Conservation (phyloP, 2,113 vertebrate genomes). For the Pangasianodon hypophthalmus region DNA sequence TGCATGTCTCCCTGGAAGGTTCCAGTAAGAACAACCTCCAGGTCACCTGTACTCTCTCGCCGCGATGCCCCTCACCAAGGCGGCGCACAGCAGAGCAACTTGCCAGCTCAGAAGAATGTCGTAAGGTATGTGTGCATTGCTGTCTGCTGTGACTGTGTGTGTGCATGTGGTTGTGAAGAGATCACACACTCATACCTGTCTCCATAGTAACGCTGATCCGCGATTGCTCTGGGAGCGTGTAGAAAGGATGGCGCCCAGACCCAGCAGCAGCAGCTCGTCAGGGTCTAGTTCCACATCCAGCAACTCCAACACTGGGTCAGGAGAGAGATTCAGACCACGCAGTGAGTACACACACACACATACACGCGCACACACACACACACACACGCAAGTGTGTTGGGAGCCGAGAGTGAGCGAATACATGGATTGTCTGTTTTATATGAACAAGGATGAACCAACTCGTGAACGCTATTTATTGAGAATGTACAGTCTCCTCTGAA, state of each 20-base stretch:
- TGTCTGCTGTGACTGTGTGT: constrained; percentile 9
- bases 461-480: no score
- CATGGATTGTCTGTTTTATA: not conserved
- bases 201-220: constrained; percentile 86
- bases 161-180: not conserved
- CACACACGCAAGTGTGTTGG: not conserved
- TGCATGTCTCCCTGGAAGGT: constrained; percentile 73
- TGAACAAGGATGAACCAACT: no score
- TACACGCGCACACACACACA: constrained; percentile 10
- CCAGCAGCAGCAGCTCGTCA: constrained; percentile 89
- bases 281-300: constrained; percentile 92
- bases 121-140: constrained; percentile 76
- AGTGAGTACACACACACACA: constrained; percentile 76
- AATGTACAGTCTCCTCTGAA: no score
- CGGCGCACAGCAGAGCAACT: constrained; percentile 78
- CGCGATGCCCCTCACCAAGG: constrained; percentile 90
- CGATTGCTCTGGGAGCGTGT: constrained; percentile 94
- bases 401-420: not conserved
- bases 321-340: constrained; percentile 90
- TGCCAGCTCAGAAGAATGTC: constrained; percentile 81
- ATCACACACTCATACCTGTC: constrained; percentile 23
- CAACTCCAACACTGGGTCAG: constrained; percentile 90
- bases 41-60: constrained; percentile 89
- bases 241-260: constrained; percentile 89
- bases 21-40: constrained; percentile 91